phyloP scores from a whole-genome alignment of 2,888 invertebrate genomes.

The Chelonus formosanus region DNA sequence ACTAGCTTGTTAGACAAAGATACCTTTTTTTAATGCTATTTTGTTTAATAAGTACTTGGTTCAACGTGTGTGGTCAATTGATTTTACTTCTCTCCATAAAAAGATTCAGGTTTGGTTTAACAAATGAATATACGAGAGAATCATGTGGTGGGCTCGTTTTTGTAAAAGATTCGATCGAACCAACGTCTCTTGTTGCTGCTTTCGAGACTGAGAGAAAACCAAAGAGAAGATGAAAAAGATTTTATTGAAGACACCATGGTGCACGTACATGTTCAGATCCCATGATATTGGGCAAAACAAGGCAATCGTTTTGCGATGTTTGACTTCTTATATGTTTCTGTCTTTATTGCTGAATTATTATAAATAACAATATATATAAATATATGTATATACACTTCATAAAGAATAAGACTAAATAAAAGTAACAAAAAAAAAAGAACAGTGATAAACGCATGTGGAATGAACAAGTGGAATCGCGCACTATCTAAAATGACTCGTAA shows the following conservation, averaged over 20 bases:
- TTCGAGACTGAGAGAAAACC: constrained; percentile 17
- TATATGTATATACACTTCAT: no score
- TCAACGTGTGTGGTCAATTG: constrained; percentile 23
- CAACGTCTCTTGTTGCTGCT: constrained; percentile 13
- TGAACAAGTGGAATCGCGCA: constrained; percentile 37
- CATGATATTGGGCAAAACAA: no score
- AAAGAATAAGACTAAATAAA: not conserved
- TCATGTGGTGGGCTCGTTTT: constrained; percentile 19
- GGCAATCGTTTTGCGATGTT: no score
- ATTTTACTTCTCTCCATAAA: constrained; percentile 20
- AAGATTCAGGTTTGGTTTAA: constrained; percentile 10
- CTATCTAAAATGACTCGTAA: constrained; percentile 57
- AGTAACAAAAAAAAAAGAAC: not conserved
- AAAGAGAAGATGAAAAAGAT: constrained; percentile 22
- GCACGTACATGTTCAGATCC: not conserved
- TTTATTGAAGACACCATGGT: not conserved
- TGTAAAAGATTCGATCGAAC: constrained; percentile 15
- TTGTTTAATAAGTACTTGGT: constrained; percentile 1
- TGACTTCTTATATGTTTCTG: no score
- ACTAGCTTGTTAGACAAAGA: no score
- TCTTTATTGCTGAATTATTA: no score
- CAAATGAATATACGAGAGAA: constrained; percentile 27
- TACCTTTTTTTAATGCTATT: no score
- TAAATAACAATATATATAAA: no score
- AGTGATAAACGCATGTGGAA: constrained; percentile 31